These are phyloP conservation scores for Aethes cnicana DNA, from an alignment of 2,888 invertebrate genomes.

Conservation along the genomic window DNA sequence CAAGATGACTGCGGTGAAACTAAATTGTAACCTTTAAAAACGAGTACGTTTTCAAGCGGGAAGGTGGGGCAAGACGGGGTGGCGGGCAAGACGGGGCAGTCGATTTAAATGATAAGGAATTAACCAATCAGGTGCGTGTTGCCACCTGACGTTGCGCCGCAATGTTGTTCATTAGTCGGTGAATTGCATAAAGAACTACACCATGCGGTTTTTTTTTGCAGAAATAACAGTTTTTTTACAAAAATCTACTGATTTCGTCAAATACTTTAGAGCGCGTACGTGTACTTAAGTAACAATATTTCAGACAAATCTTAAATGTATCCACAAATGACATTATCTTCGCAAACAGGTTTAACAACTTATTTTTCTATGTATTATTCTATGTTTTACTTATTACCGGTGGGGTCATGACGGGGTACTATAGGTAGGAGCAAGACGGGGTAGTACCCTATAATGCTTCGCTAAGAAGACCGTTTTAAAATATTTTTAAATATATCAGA, in stretches of 20 bases:
- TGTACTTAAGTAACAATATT: background rate
- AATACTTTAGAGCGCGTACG: background rate
- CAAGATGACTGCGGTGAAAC: too few relatives aligned
- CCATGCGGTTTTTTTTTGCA: background rate
- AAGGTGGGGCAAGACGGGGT: background rate
- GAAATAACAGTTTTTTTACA: background rate
- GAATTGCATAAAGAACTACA: background rate
- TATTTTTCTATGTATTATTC: background rate
- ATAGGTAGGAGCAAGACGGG: too few relatives aligned
- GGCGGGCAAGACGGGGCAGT: conserved; percentile 2
- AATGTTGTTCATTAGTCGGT: background rate
- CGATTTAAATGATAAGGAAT: background rate
- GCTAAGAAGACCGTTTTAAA: background rate
- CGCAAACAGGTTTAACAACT: background rate
- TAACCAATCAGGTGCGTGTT: conserved; percentile 1
- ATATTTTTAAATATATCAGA: background rate
- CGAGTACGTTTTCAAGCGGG: too few relatives aligned
- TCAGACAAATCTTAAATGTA: background rate
- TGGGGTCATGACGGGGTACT: background rate
- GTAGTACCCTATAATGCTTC: background rate
- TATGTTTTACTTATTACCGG: background rate
- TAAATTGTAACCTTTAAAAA: too few relatives aligned
- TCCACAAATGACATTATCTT: background rate
- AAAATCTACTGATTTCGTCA: background rate
- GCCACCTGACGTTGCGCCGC: background rate